Evolutionary conservation across 2,797 vertebrate species (phyloP).

Genomic region (Sciurus carolinensis): DNA sequence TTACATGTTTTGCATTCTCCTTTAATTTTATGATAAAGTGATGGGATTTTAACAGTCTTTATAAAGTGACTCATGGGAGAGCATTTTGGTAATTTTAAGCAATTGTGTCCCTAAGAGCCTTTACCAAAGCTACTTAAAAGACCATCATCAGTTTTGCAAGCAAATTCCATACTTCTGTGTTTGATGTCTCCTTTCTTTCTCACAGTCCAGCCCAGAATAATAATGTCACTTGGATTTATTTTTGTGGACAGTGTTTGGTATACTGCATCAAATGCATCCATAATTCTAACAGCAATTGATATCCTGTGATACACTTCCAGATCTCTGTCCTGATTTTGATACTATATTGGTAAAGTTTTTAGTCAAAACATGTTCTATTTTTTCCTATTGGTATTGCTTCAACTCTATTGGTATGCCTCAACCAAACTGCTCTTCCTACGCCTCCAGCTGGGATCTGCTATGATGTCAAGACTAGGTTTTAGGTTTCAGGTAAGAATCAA

Average conservation of each 20-base stretch:
- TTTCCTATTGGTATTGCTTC: not conserved
- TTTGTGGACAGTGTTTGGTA: not conserved
- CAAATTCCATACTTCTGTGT: not conserved
- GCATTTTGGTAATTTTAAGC: slow-evolving; percentile 61
- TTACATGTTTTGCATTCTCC: not conserved
- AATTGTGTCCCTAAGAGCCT: not conserved
- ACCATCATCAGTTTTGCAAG: not conserved
- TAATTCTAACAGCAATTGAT: slow-evolving; percentile 38
- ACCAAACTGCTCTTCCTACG: not conserved
- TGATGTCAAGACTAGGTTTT: not conserved
- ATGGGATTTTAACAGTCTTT: not conserved
- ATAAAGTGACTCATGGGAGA: not conserved
- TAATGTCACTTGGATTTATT: slow-evolving; percentile 48
- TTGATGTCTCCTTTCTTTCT: not conserved
- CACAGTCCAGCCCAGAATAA: not conserved
- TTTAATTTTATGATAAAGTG: not conserved
- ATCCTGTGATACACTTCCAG: slow-evolving; percentile 12
- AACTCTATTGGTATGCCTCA: not conserved
- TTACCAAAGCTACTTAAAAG: not conserved
- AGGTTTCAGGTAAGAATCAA: not conserved
- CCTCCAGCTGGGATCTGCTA: not conserved
- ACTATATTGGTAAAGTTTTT: slow-evolving; percentile 2
- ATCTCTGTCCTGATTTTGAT: slow-evolving; percentile 60
- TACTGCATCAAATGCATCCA: not conserved
- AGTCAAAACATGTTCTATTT: slow-evolving; percentile 51